Evolutionary conservation across 2,888 invertebrate genomes (phyloP).

Genomic region (Pediacus dermestoides): DNA sequence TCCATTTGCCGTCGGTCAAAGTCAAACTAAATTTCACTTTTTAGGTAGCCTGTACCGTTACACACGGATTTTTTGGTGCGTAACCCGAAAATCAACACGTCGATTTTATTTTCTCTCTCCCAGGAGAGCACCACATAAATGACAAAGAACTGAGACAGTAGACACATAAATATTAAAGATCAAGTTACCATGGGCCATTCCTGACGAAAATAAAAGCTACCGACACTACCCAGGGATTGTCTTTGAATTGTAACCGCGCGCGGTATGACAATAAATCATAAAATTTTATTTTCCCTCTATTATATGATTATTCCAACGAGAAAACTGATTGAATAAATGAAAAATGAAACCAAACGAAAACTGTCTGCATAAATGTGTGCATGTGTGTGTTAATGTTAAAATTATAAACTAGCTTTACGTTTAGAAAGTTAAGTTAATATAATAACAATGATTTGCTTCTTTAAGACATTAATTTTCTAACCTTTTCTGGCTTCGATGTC

Average conservation of each 20-base stretch:
- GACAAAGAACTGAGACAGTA: constrained; percentile 14
- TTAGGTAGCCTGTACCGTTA: no score
- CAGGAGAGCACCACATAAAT: background rate
- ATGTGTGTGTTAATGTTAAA: constrained; percentile 1
- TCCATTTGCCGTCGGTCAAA: constrained; percentile 1
- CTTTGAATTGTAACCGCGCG: background rate
- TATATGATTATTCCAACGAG: no score
- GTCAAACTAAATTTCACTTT: constrained; percentile 8
- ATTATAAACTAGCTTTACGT: background rate
- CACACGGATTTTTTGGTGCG: no score
- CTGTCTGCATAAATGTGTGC: no score
- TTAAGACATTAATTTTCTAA: no score
- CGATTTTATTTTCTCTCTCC: background rate
- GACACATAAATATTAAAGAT: constrained; percentile 22
- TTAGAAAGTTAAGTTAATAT: no score
- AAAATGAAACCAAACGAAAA: no score
- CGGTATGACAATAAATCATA: constrained; percentile 5
- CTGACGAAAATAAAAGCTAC: constrained; percentile 19
- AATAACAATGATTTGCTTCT: no score
- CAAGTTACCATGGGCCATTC: constrained; percentile 16
- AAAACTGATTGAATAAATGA: no score
- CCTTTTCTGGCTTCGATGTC: no score
- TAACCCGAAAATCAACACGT: background rate
- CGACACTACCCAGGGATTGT: constrained; percentile 12
- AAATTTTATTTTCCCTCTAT: background rate